These are phyloP conservation scores for Hylaea fasciaria DNA, from an alignment of 2,888 invertebrate genomes.

Conservation along the genomic window DNA sequence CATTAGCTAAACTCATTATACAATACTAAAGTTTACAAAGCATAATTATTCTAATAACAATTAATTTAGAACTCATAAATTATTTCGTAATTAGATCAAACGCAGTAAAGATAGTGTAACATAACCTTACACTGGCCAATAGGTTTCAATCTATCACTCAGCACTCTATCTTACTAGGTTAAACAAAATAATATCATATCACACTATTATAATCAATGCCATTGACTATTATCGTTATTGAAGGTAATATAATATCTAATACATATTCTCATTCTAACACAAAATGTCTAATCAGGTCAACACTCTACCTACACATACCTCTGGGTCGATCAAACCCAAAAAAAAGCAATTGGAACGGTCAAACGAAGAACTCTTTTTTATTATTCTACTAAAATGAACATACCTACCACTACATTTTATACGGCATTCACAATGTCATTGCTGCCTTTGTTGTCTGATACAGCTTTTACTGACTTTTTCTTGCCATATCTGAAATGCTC, in stretches of 20 bases:
- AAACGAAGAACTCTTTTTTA: slow-evolving; percentile 15
- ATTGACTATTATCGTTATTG: slow-evolving; percentile 15
- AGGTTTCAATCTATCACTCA: slow-evolving; percentile 31
- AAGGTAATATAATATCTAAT: background rate
- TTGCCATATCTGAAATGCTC: slow-evolving; percentile 78
- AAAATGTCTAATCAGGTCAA: slow-evolving; percentile 20
- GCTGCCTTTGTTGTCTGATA: slow-evolving; percentile 44
- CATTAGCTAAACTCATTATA: background rate
- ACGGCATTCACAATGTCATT: slow-evolving; percentile 42
- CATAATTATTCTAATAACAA: slow-evolving; percentile 18
- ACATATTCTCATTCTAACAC: background rate
- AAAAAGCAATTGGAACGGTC: slow-evolving; percentile 4
- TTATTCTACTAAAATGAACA: background rate
- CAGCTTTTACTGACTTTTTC: slow-evolving; percentile 40
- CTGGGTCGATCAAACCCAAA: slow-evolving; percentile 5
- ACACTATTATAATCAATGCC: slow-evolving; percentile 32
- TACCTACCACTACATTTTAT: slow-evolving; percentile 7
- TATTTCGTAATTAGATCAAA: slow-evolving; percentile 34
- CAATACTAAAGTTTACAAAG: background rate
- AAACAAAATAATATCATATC: slow-evolving; percentile 39
- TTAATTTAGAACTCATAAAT: slow-evolving; percentile 19
- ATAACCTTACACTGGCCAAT: slow-evolving; percentile 34
- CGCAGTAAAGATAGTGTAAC: slow-evolving; percentile 32
- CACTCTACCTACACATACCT: slow-evolving; percentile 11
- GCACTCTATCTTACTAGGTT: slow-evolving; percentile 46